Evolutionary conservation across 1,140 invertebrate genomes (phyloP).

Genomic region (Ceratina australensis): DNA sequence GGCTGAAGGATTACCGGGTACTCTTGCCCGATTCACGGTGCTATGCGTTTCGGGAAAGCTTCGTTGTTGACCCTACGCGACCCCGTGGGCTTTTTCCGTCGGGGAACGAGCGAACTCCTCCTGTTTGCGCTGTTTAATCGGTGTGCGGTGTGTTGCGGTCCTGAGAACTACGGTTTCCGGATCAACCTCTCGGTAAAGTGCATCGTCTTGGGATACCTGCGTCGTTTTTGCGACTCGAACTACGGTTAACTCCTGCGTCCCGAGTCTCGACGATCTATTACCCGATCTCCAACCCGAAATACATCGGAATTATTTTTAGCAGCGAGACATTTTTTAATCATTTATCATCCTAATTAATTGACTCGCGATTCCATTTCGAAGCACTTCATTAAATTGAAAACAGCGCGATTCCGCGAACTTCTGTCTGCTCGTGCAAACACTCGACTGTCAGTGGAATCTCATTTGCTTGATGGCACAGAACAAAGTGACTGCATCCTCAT

Average conservation of each 20-base stretch:
- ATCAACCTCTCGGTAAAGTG: not conserved
- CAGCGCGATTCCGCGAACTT: not conserved
- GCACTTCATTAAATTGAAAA: conserved; percentile 9
- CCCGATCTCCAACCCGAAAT: too few relatives aligned
- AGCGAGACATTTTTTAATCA: too few relatives aligned
- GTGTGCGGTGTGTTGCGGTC: not conserved
- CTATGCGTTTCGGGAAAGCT: not conserved
- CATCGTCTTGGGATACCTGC: not conserved
- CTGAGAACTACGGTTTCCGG: too few relatives aligned
- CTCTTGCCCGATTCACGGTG: conserved; percentile 5
- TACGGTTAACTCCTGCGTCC: not conserved
- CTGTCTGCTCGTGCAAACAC: not conserved
- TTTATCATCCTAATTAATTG: too few relatives aligned
- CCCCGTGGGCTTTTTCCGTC: not conserved
- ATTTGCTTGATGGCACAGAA: conserved; percentile 23
- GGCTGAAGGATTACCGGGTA: conserved; percentile 9
- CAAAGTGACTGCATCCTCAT: not conserved
- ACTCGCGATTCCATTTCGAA: too few relatives aligned
- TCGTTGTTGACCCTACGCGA: not conserved
- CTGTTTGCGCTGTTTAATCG: conserved; percentile 21
- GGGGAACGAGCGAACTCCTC: not conserved
- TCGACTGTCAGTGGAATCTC: not conserved
- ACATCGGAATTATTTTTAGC: too few relatives aligned
- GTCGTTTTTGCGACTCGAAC: not conserved
- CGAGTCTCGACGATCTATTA: too few relatives aligned